Evolutionary conservation across 2,113 vertebrate genomes (phyloP), one percentile per base, ranked within the genome.

Genomic region (Dromiciops gliroides): DNA sequence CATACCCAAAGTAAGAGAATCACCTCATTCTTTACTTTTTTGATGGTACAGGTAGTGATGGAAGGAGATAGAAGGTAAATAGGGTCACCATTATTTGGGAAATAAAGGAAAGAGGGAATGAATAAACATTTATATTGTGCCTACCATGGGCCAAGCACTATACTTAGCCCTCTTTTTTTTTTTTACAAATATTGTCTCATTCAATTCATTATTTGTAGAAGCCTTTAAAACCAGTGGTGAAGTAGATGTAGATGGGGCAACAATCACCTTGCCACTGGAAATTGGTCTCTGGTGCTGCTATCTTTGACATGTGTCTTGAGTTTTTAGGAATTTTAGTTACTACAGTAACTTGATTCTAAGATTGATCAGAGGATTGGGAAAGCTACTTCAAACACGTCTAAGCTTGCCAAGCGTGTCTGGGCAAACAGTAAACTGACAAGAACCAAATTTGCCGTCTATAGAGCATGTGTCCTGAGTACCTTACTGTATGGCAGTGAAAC

Each of bases 261-360:
- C 3, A 50, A 47, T 0, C n/a, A 89, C 67, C 47, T 90, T 50
- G 50, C 2, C 44, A 49, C 53, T 93, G 67, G 37, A 96, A 97
- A 90, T 37, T 22, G 37, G n/a, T 26, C 22, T 92, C 75, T 47
- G 52, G 67, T 52, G 92, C 92, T 52, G 92, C 92, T 23, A 51
- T 51, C 52, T 92, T 94, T 56, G 95, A 56, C 16, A 91, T 44
- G 51, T 6, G 90, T 3, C 37, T 91, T 92, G 49, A 94, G 37
- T 12, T 91, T 92, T 31, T 92, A 96, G 92, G 92, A 95, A 37
- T n/a, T n/a, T n/a, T n/a, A n/a, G n/a, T n/a, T n/a, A n/a, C n/a
- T n/a, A n/a, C n/a, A n/a, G n/a, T n/a, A n/a, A n/a, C n/a, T n/a
- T n/a, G n/a, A n/a, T n/a, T n/a, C n/a, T n/a, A n/a, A n/a, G n/a